Conservation (phyloP, 2,888 invertebrate genomes). For the Ormyrus pomaceus region DNA sequence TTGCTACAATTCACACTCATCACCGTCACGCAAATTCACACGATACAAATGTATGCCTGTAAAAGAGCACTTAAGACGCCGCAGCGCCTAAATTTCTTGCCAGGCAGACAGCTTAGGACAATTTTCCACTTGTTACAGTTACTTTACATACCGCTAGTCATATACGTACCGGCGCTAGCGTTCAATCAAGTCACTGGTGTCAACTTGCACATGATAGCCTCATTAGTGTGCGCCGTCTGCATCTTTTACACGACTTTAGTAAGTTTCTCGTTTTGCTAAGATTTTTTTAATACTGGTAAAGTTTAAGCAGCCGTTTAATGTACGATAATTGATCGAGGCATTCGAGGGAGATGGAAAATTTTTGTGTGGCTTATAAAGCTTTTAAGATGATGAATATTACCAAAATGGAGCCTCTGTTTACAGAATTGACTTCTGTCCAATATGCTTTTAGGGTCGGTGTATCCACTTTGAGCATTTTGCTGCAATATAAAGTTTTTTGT, state of each 20-base stretch:
- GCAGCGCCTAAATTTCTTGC: background rate
- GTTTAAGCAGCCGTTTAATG: too few species aligned
- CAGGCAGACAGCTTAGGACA: slow-evolving; percentile 26
- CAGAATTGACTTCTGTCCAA: background rate
- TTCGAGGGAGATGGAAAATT: too few species aligned
- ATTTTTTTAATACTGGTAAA: too few species aligned
- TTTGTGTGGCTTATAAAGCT: too few species aligned
- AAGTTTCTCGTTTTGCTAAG: slow-evolving; percentile 73
- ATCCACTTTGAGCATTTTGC: too few species aligned
- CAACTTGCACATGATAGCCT: slow-evolving; percentile 86
- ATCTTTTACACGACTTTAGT: slow-evolving; percentile 95
- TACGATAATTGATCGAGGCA: too few species aligned
- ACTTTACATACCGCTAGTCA: slow-evolving; percentile 88
- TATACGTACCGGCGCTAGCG: slow-evolving; percentile 92
- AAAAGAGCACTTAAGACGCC: background rate
- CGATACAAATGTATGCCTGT: background rate
- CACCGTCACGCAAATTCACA: too few species aligned
- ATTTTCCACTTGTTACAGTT: slow-evolving; percentile 71
- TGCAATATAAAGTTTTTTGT: too few species aligned
- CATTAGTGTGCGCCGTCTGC: slow-evolving; percentile 89
- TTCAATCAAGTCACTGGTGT: slow-evolving; percentile 92
- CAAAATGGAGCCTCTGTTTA: too few species aligned
- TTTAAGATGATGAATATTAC: too few species aligned
- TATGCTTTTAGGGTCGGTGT: background rate
- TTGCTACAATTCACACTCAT: too few species aligned